Conservation (phyloP, 2,797 vertebrate genomes). For the Myotis daubentonii region DNA sequence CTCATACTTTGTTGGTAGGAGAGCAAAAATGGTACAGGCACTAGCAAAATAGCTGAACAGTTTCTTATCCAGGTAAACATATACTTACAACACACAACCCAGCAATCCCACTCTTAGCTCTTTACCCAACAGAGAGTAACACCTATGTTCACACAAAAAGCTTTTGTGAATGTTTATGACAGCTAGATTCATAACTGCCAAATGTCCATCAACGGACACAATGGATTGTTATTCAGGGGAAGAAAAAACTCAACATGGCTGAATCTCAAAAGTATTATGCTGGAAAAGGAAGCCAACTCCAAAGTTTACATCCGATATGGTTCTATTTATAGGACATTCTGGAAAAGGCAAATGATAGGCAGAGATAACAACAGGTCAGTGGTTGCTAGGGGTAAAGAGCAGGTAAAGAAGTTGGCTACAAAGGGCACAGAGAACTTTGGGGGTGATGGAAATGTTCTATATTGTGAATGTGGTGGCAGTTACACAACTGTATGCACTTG, state of each 20-base stretch:
- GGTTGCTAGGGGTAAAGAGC: not conserved
- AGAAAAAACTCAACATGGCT: not conserved
- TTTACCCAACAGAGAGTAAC: not conserved
- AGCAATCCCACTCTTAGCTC: not conserved
- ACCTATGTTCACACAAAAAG: not conserved
- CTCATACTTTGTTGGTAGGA: not conserved
- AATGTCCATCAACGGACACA: not conserved
- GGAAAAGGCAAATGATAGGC: slow-evolving; percentile 33
- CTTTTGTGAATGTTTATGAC: not conserved
- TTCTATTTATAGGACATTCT: not conserved
- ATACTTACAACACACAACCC: not conserved
- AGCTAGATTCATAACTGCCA: not conserved
- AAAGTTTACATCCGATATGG: not conserved
- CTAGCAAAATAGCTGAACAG: not conserved
- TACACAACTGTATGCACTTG: not conserved
- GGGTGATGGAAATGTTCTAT: not conserved
- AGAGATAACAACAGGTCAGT: not conserved
- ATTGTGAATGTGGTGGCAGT: not conserved
- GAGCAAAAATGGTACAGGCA: not conserved
- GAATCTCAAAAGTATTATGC: not conserved
- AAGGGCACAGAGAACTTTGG: not conserved
- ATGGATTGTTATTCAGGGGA: not conserved
- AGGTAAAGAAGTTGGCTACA: not conserved
- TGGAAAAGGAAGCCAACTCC: not conserved
- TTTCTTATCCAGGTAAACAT: not conserved